A percentile compares a stretch with the other conserved stretches of the same genome.
Evolutionary conservation across 2,797 vertebrate species (phyloP).

Genomic region (Pangasius mekongensis): DNA sequence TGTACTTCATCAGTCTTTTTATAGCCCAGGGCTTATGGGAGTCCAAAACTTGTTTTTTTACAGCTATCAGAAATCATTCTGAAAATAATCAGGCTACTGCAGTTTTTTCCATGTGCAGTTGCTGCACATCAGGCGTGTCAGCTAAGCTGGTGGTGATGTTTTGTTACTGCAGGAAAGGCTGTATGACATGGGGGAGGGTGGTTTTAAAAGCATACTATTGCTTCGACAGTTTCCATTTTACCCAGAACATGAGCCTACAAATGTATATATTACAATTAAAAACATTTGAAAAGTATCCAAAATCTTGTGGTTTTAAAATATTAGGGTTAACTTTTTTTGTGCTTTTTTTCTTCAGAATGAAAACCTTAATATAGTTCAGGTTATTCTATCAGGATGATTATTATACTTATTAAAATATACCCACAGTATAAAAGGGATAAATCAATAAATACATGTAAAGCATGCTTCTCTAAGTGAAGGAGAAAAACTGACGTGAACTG

Average conservation of each 20-base stretch:
- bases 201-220: not conserved
- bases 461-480: not conserved
- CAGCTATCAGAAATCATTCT: not conserved
- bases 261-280: not conserved
- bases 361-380: not conserved
- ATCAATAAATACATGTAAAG: not conserved
- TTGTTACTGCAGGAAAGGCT: slow-evolving; percentile 27
- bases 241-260: not conserved
- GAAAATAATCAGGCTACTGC: not conserved
- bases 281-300: not conserved
- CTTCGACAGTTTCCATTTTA: not conserved
- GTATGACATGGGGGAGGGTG: not conserved
- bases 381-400: not conserved
- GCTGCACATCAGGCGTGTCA: not conserved
- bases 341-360: not conserved
- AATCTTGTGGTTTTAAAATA: not conserved
- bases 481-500: not conserved
- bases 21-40: not conserved
- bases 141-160: slow-evolving; percentile 40
- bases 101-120: slow-evolving; percentile 7
- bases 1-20: not conserved
- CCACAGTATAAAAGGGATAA: not conserved
- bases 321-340: not conserved
- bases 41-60: not conserved
- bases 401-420: not conserved